Base-by-base conservation (phyloP, 1,140 invertebrate genomes). In the Acromyrmex charruanus region DNA sequence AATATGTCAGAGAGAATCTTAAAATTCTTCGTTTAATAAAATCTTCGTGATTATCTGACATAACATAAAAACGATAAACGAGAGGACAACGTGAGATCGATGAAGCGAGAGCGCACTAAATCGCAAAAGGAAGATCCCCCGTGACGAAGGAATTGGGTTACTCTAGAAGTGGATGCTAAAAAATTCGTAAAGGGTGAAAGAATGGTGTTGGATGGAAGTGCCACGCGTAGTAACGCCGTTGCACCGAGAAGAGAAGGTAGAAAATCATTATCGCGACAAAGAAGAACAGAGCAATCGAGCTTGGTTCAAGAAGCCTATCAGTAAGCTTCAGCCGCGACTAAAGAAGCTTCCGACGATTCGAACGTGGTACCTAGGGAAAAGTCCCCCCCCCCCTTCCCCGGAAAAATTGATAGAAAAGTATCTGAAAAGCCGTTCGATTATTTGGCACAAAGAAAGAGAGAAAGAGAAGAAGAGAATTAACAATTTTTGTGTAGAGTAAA, bases 191-290 rank as follows among this genome's bases (percentile, higher is more conserved):
- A 61, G 16, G 25, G 39, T 31, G 28, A 35, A 63, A 55, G 39
- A 49, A 59, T 18, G 16, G 28, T 21, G 14, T 9, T 16, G 39
- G 18, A 68, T 28, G 10, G 3, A 55, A 58, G 14, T 21, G 59
- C 16, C 49, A 10, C 31, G 12, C 31, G 35, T 21, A 25, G 65
- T 51, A 69, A 25, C 58, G 61, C 16, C 31, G 31, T 0, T 3
- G 31, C 31, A 6, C 31, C 58, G 16, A 49, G 12, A 21, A 53
- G 39, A 81, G 39, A 69, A 85, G 35, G 71, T 87, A 59, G 86
- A 77, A 89, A 90, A 87, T 92, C 85, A 91, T 92, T 92, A 92
- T 75, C 77, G 89, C 69, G 87, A 90, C 87, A 91, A 91, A 92
- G 85, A 85, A 75, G 77, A 91, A 82, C 77, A 77, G 25, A 71